These are phyloP conservation scores for Morphnarchus princeps DNA, from an alignment of 2,113 vertebrate genomes.

Conservation along the genomic window DNA sequence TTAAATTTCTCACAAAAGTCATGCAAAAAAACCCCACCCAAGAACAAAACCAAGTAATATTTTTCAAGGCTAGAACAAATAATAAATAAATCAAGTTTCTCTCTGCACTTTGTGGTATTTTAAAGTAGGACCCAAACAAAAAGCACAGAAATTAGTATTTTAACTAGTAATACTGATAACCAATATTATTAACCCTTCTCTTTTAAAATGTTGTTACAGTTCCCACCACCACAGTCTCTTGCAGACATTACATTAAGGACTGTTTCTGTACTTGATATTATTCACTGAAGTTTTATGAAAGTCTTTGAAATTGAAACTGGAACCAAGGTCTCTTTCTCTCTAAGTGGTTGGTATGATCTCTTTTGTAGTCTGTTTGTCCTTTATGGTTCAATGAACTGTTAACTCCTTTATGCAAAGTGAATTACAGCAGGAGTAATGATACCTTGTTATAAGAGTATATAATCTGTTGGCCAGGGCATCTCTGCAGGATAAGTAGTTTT, in stretches of 20 bases:
- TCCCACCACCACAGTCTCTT: neutral
- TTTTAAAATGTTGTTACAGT: neutral
- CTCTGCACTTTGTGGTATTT: neutral
- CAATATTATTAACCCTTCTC: neutral
- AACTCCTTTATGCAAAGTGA: slow-evolving; percentile 2
- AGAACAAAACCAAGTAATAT: neutral
- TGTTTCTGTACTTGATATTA: neutral
- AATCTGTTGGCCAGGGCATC: neutral
- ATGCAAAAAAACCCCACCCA: neutral
- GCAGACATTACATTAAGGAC: neutral
- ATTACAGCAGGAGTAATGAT: neutral
- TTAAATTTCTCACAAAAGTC: neutral
- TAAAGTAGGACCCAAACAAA: neutral
- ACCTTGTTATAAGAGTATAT: neutral
- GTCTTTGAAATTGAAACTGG: neutral
- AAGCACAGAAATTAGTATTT: neutral
- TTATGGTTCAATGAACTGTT: slow-evolving; percentile 5
- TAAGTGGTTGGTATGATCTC: neutral
- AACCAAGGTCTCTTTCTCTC: neutral
- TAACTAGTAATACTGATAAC: neutral
- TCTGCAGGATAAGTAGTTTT: neutral
- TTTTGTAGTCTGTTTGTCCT: neutral
- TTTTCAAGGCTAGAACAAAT: neutral
- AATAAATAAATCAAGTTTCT: neutral
- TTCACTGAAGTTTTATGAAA: neutral